A percentile compares a stretch with the other conserved stretches of the same genome.
Evolutionary conservation across 2,113 vertebrate genomes (phyloP).

Genomic region (Azemiops feae): DNA sequence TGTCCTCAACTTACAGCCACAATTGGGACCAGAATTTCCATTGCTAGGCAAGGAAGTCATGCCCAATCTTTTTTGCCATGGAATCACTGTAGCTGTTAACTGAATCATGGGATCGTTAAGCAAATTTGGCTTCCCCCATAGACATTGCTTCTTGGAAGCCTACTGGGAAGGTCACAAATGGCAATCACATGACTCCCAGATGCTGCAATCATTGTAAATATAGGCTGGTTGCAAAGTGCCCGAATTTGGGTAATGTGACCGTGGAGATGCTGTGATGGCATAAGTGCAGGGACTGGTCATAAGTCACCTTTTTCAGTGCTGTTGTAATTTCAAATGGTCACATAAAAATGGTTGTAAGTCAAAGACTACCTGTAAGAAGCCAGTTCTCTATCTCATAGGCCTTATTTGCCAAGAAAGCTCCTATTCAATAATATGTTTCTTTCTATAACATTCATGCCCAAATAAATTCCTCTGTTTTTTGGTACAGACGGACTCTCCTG

Average conservation of each 20-base stretch:
- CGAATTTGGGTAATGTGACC: background rate
- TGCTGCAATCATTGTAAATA: background rate
- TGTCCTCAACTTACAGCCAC: background rate
- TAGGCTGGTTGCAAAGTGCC: background rate
- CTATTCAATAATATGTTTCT: background rate
- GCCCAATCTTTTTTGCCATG: background rate
- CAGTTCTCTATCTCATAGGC: background rate
- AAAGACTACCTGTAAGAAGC: background rate
- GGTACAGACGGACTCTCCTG: conserved; percentile 1
- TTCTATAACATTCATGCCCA: background rate
- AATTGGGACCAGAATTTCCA: background rate
- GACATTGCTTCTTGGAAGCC: background rate
- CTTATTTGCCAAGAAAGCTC: background rate
- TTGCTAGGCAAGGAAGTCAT: background rate
- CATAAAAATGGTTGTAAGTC: background rate
- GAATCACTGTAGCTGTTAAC: background rate
- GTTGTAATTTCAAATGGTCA: background rate
- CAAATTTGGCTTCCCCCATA: background rate
- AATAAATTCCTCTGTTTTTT: background rate
- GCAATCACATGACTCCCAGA: background rate
- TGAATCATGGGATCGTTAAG: background rate
- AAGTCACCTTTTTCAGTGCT: background rate
- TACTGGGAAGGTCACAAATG: background rate
- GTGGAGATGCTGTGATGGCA: background rate
- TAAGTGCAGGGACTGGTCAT: background rate